Evolutionary conservation across 2,888 invertebrate species (phyloP).

Genomic region (Chrysomela aeneicollis): DNA sequence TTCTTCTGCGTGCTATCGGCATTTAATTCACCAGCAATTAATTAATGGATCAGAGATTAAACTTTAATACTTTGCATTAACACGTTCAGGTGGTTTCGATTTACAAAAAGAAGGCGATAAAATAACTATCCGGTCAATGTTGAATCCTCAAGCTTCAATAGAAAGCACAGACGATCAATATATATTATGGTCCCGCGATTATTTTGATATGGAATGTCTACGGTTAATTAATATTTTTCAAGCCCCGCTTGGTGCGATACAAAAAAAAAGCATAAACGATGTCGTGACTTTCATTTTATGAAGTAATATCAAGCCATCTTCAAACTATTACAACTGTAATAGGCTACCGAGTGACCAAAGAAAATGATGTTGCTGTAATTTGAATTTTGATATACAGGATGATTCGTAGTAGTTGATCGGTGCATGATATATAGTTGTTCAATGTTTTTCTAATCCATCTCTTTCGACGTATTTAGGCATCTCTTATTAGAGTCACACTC

Average conservation of each 20-base stretch:
- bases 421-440: too few species aligned
- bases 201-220: conserved; percentile 8
- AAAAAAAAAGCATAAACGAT: conserved; percentile 17
- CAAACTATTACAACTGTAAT: background rate
- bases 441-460: too few species aligned
- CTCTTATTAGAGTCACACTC: too few species aligned
- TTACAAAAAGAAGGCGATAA: background rate
- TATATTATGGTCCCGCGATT: background rate
- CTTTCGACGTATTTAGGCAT: too few species aligned
- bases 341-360: background rate
- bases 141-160: background rate
- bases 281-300: conserved; percentile 18
- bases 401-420: too few species aligned
- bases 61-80: conserved; percentile 18
- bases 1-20: conserved; percentile 17
- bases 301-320: conserved; percentile 13
- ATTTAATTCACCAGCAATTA: conserved; percentile 14
- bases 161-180: background rate
- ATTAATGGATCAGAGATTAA: conserved; percentile 11
- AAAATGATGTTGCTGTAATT: background rate
- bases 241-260: conserved; percentile 6
- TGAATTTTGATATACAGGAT: too few species aligned
- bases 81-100: conserved; percentile 8
- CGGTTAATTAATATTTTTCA: conserved; percentile 18
- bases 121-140: background rate